A percentile compares a stretch with the other conserved stretches of the same genome.
Conservation (phyloP, 2,888 invertebrate species). For the Pasiphila rectangulata region DNA sequence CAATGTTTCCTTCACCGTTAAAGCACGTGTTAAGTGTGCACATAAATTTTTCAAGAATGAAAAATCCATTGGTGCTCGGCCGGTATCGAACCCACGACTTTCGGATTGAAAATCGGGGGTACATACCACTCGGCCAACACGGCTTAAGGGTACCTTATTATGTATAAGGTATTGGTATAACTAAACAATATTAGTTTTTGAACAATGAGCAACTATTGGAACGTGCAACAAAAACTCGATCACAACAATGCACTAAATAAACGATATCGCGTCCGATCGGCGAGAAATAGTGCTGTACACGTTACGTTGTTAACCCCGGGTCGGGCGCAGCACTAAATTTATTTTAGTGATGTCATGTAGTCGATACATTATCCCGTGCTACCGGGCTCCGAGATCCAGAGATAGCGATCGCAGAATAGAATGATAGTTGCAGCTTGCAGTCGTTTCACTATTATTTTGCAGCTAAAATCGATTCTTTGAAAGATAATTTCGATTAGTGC, state of each 20-base stretch:
- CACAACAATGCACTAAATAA: slow-evolving; percentile 40
- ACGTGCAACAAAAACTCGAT: slow-evolving; percentile 16
- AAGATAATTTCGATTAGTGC: no score
- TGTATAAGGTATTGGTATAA: no score
- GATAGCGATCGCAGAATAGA: slow-evolving; percentile 42
- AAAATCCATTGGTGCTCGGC: no score
- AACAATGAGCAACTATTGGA: background rate
- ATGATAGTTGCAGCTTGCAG: slow-evolving; percentile 3
- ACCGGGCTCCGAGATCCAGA: slow-evolving; percentile 58
- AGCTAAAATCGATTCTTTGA: background rate
- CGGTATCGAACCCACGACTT: no score
- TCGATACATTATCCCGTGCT: slow-evolving; percentile 65
- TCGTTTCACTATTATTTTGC: slow-evolving; percentile 9
- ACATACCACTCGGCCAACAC: no score
- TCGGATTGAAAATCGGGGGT: no score
- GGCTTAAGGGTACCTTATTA: no score
- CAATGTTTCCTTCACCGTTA: no score
- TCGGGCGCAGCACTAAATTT: slow-evolving; percentile 62
- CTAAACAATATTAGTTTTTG: no score
- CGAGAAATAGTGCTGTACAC: slow-evolving; percentile 63
- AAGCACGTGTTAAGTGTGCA: no score
- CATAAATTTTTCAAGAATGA: no score
- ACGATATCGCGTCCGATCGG: slow-evolving; percentile 52
- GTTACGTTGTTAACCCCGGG: slow-evolving; percentile 64
- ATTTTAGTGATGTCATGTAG: slow-evolving; percentile 66